phyloP scores from a whole-genome alignment of 64 coral and sea anemone species.

The Stylophora pistillata region DNA sequence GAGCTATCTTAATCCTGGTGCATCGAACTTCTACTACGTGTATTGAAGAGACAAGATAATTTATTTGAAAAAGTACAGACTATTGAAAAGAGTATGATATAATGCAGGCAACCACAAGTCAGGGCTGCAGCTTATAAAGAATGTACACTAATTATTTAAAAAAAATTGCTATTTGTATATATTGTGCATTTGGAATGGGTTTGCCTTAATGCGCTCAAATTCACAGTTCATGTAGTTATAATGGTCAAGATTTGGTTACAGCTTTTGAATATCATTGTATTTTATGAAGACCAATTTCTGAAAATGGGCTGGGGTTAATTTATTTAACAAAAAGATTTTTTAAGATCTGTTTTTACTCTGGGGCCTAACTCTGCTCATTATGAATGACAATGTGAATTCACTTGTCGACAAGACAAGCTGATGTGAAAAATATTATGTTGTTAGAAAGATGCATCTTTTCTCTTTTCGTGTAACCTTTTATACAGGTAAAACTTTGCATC shows the following conservation, averaged over 20 bases:
- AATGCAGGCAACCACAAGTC: neutral
- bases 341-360: neutral
- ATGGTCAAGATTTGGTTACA: neutral
- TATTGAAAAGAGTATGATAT: slow-evolving; percentile 65
- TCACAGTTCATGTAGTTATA: neutral
- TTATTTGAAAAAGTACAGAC: slow-evolving; percentile 72
- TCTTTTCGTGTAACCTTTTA: too few relatives aligned
- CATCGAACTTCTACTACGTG: slow-evolving; percentile 89
- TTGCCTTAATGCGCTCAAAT: neutral
- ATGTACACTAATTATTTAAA: slow-evolving; percentile 85
- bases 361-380: neutral
- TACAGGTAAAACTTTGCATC: too few relatives aligned
- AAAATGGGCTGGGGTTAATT: slow-evolving; percentile 28
- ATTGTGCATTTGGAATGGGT: slow-evolving; percentile 33
- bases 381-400: neutral
- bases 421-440: neutral
- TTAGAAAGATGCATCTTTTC: too few relatives aligned
- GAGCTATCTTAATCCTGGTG: slow-evolving; percentile 63
- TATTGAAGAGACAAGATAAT: slow-evolving; percentile 54
- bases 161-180: slow-evolving; percentile 57
- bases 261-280: neutral
- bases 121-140: slow-evolving; percentile 47
- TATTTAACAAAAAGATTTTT: slow-evolving; percentile 13
- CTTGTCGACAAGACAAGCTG: neutral
- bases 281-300: neutral